Evolutionary conservation across 2,113 vertebrate genomes (phyloP).

Genomic region (Peromyscus polionotus): DNA sequence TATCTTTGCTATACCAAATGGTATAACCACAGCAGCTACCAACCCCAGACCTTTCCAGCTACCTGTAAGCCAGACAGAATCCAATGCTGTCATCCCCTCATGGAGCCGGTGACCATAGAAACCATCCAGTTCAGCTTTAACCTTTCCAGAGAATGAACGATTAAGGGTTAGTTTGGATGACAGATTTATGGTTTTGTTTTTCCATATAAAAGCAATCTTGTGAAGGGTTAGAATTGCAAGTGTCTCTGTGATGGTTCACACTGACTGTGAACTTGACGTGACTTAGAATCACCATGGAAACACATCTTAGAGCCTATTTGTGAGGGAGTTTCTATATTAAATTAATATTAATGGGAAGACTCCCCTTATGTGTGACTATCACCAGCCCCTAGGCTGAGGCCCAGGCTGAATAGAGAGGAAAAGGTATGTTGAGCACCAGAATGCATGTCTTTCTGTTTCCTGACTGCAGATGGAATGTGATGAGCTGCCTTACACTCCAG

Average conservation of each 20-base stretch:
- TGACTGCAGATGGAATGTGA: background rate
- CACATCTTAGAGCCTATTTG: background rate
- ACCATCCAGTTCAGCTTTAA: background rate
- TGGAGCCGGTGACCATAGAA: background rate
- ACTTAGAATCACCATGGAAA: background rate
- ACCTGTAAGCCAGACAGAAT: background rate
- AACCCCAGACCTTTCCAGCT: background rate
- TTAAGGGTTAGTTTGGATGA: constrained; percentile 8
- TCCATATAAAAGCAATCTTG: background rate
- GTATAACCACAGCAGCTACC: background rate
- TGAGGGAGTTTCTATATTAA: background rate
- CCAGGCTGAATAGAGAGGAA: background rate
- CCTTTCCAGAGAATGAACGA: background rate
- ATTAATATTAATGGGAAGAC: background rate
- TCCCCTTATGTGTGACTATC: background rate
- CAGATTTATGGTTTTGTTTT: background rate
- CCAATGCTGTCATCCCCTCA: background rate
- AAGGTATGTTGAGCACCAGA: background rate
- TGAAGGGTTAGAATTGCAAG: background rate
- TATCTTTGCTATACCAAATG: background rate
- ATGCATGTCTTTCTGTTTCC: background rate
- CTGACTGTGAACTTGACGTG: background rate
- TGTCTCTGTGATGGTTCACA: background rate
- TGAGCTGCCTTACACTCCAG: background rate
- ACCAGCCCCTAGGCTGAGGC: background rate